These are phyloP conservation scores for Cryptocheilus praepositus DNA, from an alignment of 2,888 invertebrate genomes.

Conservation along the genomic window DNA sequence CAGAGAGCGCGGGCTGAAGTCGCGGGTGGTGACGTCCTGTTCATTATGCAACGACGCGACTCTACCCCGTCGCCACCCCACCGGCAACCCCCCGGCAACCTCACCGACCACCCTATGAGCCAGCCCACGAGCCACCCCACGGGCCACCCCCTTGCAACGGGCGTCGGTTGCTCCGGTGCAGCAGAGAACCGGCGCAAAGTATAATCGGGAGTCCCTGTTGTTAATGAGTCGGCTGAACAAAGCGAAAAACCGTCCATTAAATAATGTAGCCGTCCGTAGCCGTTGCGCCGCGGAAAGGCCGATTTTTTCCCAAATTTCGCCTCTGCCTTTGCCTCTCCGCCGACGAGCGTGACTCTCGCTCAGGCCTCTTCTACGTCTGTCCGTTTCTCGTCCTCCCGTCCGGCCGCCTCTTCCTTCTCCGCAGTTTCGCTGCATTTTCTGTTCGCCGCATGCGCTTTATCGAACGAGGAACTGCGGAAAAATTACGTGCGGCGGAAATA, in stretches of 20 bases:
- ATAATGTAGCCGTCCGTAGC: slow-evolving; percentile 66
- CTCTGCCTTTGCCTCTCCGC: neutral
- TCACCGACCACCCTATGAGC: no score
- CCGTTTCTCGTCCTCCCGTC: no score
- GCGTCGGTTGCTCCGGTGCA: slow-evolving; percentile 59
- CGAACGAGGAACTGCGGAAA: no score
- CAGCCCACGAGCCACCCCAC: no score
- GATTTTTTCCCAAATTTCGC: slow-evolving; percentile 4
- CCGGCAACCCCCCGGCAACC: slow-evolving; percentile 45
- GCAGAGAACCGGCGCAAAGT: slow-evolving; percentile 66
- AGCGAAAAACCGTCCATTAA: slow-evolving; percentile 73
- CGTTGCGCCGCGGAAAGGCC: slow-evolving; percentile 3
- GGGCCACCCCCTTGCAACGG: slow-evolving; percentile 48
- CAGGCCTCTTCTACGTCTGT: no score
- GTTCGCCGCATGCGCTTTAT: no score
- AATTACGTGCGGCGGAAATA: no score
- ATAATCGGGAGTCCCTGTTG: slow-evolving; percentile 67
- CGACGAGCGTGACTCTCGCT: no score
- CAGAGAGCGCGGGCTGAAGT: slow-evolving; percentile 10
- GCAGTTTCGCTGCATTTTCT: no score
- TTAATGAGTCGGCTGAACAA: slow-evolving; percentile 72
- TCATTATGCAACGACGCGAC: slow-evolving; percentile 71
- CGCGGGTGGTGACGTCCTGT: slow-evolving; percentile 65
- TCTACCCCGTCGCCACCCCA: slow-evolving; percentile 46
- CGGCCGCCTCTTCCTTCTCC: no score